Percentiles rank a stretch among this genome's conserved stretches.
phyloP scores from a whole-genome alignment of 2,797 vertebrate genomes.

The Sparidentex hasta region DNA sequence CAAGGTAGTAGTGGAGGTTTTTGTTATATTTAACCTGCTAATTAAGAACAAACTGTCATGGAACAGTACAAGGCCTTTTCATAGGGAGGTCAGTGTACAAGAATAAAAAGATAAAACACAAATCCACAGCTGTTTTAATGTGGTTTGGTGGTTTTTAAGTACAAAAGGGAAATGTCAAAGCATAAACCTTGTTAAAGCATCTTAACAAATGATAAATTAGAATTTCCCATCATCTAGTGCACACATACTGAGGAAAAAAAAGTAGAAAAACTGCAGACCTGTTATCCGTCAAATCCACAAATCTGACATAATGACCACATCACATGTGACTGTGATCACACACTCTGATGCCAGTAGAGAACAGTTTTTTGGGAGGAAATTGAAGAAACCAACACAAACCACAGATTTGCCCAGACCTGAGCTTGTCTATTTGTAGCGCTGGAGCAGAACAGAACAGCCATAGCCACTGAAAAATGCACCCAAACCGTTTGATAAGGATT shows the following conservation, averaged over 20 bases:
- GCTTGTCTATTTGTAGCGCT: conserved; percentile 43
- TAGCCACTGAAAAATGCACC: conserved; percentile 49
- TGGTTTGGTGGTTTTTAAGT: conserved; percentile 4
- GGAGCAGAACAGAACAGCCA: conserved; percentile 23
- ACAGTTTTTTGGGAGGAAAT: conserved; percentile 52
- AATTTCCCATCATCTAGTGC: conserved; percentile 20
- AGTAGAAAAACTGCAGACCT: conserved; percentile 25
- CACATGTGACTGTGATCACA: conserved; percentile 32
- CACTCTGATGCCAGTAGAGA: conserved; percentile 31
- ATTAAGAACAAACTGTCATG: conserved; percentile 24
- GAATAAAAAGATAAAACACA: conserved; percentile 10
- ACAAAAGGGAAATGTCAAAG: neutral
- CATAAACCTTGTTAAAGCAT: neutral
- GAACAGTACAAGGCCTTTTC: conserved; percentile 23
- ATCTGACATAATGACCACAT: conserved; percentile 56
- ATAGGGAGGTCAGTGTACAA: neutral
- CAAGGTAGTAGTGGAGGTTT: conserved; percentile 33
- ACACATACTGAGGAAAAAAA: conserved; percentile 22
- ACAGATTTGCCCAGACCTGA: conserved; percentile 45
- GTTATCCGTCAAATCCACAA: conserved; percentile 36
- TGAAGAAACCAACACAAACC: conserved; percentile 46
- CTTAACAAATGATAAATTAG: conserved; percentile 10
- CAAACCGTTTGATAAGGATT: conserved; percentile 51
- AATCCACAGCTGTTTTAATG: conserved; percentile 26
- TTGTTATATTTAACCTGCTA: conserved; percentile 35